Percentiles rank a stretch among this genome's conserved stretches.
These are phyloP conservation scores for Mola mola DNA, from an alignment of 2,113 vertebrate genomes.

Conservation along the genomic window DNA sequence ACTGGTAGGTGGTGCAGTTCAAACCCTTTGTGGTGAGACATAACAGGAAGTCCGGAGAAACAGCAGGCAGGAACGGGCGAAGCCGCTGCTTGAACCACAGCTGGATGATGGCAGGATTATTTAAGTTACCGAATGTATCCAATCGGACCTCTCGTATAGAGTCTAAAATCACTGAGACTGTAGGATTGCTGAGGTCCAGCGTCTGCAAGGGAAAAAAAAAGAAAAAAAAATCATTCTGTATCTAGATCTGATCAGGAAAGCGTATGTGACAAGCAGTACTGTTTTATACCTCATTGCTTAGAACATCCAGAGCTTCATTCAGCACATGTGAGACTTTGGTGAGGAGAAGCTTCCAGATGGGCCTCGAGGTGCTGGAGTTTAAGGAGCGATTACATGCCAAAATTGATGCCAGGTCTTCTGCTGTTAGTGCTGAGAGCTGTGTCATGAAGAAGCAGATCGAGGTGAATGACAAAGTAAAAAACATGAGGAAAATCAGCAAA, in stretches of 20 bases:
- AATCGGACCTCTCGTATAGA: conserved; percentile 67
- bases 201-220: conserved; percentile 39
- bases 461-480: neutral
- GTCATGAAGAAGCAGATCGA: neutral
- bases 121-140: conserved; percentile 50
- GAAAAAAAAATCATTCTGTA: neutral
- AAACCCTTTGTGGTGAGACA: conserved; percentile 47
- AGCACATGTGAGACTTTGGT: conserved; percentile 59
- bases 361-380: conserved; percentile 26
- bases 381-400: conserved; percentile 48
- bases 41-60: conserved; percentile 70
- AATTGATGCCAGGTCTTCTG: conserved; percentile 35
- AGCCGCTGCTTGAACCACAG: conserved; percentile 73
- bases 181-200: conserved; percentile 37
- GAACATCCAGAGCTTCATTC: conserved; percentile 64
- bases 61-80: conserved; percentile 62
- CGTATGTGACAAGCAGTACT: neutral
- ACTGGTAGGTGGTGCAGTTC: conserved; percentile 72
- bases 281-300: conserved; percentile 57
- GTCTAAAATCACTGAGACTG: conserved; percentile 62
- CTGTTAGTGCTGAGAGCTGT: conserved; percentile 51
- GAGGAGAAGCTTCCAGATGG: conserved; percentile 73
- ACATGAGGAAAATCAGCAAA: neutral
- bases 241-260: neutral
- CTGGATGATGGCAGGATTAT: conserved; percentile 43